These are phyloP conservation scores for Setophaga petechia DNA, from an alignment of 2,113 vertebrate species.

Conservation along the genomic window DNA sequence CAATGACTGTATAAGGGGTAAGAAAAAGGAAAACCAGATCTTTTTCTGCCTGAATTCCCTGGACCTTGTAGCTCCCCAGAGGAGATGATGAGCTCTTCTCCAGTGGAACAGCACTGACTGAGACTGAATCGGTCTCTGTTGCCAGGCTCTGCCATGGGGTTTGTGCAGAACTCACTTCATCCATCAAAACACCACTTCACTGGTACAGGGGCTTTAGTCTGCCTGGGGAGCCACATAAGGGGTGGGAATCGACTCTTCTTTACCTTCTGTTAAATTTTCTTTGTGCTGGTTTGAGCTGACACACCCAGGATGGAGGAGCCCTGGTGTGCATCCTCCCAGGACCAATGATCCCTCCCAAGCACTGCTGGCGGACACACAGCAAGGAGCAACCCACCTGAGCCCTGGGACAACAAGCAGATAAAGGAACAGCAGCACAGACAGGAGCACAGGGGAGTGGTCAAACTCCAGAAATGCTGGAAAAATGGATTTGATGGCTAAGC, in stretches of 20 bases:
- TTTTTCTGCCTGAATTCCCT: neutral
- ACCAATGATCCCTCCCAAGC: neutral
- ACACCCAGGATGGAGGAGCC: rapidly evolving
- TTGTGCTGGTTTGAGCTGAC: neutral
- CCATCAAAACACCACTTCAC: neutral
- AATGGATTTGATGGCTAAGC: neutral
- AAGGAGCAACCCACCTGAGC: neutral
- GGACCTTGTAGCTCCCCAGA: neutral
- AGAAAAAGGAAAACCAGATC: neutral
- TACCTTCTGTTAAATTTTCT: neutral
- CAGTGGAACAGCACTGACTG: neutral
- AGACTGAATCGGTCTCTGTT: rapidly evolving
- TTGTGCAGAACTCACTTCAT: neutral
- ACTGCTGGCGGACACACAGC: rapidly evolving
- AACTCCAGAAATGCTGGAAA: neutral
- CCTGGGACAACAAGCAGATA: neutral
- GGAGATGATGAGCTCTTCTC: neutral
- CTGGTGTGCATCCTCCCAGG: neutral
- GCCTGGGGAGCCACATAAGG: rapidly evolving
- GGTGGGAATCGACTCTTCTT: neutral
- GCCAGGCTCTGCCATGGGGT: neutral
- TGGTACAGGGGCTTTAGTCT: neutral
- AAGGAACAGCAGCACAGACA: neutral
- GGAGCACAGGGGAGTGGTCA: neutral
- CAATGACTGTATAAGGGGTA: neutral